Percentiles rank a stretch among this genome's conserved stretches.
These are phyloP conservation scores for Danio kyathit DNA, from an alignment of 2,797 vertebrate species.

Conservation along the genomic window DNA sequence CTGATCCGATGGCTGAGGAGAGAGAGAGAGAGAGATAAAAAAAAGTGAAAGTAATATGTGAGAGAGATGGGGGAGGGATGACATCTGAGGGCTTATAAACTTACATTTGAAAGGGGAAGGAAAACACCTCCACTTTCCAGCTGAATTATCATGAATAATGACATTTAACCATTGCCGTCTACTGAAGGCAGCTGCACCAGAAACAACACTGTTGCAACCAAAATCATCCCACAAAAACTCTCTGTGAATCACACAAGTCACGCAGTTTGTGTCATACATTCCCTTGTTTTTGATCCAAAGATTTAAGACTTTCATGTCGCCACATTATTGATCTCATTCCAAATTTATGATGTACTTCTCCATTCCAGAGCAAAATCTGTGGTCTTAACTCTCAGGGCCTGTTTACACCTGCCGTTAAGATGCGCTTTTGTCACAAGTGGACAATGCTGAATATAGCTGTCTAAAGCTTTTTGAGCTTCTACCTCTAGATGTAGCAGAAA, in stretches of 20 bases:
- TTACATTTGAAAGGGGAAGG: conserved; percentile 64
- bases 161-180: conserved; percentile 63
- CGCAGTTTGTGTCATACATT: conserved; percentile 51
- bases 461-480: too few species aligned
- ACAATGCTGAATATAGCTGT: too few species aligned
- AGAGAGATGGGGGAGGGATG: conserved; percentile 16
- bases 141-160: conserved; percentile 44
- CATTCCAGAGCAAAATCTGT: conserved; percentile 51
- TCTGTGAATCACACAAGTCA: background rate
- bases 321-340: conserved; percentile 60
- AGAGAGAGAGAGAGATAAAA: background rate
- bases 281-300: conserved; percentile 46
- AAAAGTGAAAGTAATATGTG: background rate
- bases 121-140: conserved; percentile 59
- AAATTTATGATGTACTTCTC: conserved; percentile 58
- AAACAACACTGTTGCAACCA: conserved; percentile 21
- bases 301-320: conserved; percentile 54
- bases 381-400: conserved; percentile 43
- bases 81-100: conserved; percentile 74
- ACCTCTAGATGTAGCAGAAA: too few species aligned
- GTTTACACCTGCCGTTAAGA: too few species aligned
- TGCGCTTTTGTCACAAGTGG: too few species aligned
- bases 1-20: conserved; percentile 69
- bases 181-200: conserved; percentile 39
- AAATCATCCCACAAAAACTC: conserved; percentile 16